Evolutionary conservation across 2,888 invertebrate species (phyloP).

Genomic region (Automeris io): DNA sequence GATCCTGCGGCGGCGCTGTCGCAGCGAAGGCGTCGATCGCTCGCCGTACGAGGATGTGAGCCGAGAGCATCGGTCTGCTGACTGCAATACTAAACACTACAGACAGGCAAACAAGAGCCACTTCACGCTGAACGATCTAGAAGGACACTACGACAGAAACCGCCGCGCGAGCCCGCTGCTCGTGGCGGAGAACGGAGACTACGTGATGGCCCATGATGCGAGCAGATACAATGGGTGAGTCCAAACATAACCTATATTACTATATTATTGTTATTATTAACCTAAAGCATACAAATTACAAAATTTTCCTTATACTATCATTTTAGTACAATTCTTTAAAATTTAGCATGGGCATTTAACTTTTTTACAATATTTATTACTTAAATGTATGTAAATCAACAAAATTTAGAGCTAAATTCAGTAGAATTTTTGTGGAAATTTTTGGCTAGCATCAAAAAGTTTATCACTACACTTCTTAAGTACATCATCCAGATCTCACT

Average conservation of each 20-base stretch:
- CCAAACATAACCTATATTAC: slow-evolving; percentile 33
- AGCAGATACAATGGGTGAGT: slow-evolving; percentile 51
- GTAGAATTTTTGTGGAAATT: too few relatives aligned
- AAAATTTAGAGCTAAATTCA: too few relatives aligned
- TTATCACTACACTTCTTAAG: too few relatives aligned
- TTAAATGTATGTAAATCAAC: too few relatives aligned
- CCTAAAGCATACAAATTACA: too few relatives aligned
- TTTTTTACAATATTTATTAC: too few relatives aligned
- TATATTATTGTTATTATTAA: not conserved
- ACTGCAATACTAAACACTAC: slow-evolving; percentile 39
- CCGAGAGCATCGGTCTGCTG: slow-evolving; percentile 51
- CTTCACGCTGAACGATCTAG: slow-evolving; percentile 54
- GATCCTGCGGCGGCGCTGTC: slow-evolving; percentile 66
- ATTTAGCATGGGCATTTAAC: too few relatives aligned
- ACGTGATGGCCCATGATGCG: slow-evolving; percentile 59
- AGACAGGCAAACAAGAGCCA: slow-evolving; percentile 55
- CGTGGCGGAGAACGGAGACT: slow-evolving; percentile 64
- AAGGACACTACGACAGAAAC: slow-evolving; percentile 40
- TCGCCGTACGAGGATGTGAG: slow-evolving; percentile 68
- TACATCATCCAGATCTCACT: too few relatives aligned
- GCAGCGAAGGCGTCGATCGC: slow-evolving; percentile 69
- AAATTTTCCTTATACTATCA: too few relatives aligned
- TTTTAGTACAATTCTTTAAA: too few relatives aligned
- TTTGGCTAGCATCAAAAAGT: too few relatives aligned
- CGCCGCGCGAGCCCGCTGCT: slow-evolving; percentile 59